phyloP scores from a whole-genome alignment of 2,888 invertebrate species.

The Rapana venosa region DNA sequence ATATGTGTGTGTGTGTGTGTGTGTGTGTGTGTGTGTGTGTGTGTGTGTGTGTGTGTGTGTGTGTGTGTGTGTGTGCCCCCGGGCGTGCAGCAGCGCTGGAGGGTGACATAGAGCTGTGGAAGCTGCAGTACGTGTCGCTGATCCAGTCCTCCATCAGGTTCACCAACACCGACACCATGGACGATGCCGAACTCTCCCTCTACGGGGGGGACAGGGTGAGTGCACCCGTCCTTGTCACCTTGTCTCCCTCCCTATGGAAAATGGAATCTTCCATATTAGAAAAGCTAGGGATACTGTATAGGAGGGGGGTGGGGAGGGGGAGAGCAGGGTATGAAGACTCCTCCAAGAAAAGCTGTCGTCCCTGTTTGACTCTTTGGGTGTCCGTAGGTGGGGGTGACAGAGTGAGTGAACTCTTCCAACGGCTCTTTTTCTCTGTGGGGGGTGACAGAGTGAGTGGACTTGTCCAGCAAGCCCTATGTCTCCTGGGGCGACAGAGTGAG shows the following conservation, averaged over 20 bases:
- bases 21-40: not conserved
- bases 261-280: not conserved
- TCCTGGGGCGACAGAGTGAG: conserved; percentile 76
- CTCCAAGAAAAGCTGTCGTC: too few species aligned
- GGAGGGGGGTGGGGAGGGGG: conserved; percentile 48
- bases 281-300: too few species aligned
- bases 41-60: not conserved
- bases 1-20: not conserved
- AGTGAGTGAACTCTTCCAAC: too few species aligned
- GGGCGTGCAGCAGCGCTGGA: conserved; percentile 75
- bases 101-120: conserved; percentile 78
- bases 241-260: not conserved
- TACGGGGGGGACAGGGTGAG: conserved; percentile 80
- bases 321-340: conserved; percentile 50
- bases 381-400: too few species aligned
- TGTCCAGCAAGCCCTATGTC: not conserved
- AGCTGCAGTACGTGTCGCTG: conserved; percentile 79
- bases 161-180: conserved; percentile 79
- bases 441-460: not conserved
- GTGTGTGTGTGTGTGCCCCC: not conserved
- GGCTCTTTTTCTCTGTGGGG: not conserved
- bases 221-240: not conserved
- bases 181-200: conserved; percentile 79
- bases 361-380: too few species aligned
- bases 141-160: conserved; percentile 80